Conservation (phyloP, 2,888 invertebrate genomes). For the Hyppa rectilinea region DNA sequence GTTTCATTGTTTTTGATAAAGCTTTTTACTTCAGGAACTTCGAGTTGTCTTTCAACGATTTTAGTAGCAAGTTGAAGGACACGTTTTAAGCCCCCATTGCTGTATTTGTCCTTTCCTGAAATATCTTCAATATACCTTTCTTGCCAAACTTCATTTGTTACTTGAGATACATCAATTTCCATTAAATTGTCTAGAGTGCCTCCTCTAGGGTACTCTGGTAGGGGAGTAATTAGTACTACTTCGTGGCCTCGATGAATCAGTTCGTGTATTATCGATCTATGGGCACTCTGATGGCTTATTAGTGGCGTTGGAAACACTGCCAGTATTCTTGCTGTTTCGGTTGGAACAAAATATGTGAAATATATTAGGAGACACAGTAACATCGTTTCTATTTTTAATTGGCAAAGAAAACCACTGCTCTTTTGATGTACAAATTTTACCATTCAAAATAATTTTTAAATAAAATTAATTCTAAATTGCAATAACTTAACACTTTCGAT, state of each 20-base stretch:
- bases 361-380: constrained; percentile 8
- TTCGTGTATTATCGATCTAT: constrained; percentile 44
- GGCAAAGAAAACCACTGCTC: fast-evolving
- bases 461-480: neutral
- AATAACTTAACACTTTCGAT: neutral
- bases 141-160: constrained; percentile 42
- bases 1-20: constrained; percentile 51
- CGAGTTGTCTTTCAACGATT: constrained; percentile 32
- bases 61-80: constrained; percentile 21
- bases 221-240: constrained; percentile 42
- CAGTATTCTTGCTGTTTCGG: constrained; percentile 43
- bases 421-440: neutral
- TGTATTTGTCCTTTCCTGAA: constrained; percentile 3
- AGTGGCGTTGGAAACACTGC: constrained; percentile 52
- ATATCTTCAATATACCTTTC: constrained; percentile 7
- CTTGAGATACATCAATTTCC: constrained; percentile 50
- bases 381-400: neutral
- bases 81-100: constrained; percentile 19
- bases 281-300: constrained; percentile 35
- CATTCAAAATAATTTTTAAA: neutral
- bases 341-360: neutral
- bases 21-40: constrained; percentile 28
- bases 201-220: constrained; percentile 44
- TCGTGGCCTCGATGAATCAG: constrained; percentile 32
- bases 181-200: constrained; percentile 45